Evolutionary conservation across 2,888 invertebrate species (phyloP).

Genomic region (Dioctria rufipes): DNA sequence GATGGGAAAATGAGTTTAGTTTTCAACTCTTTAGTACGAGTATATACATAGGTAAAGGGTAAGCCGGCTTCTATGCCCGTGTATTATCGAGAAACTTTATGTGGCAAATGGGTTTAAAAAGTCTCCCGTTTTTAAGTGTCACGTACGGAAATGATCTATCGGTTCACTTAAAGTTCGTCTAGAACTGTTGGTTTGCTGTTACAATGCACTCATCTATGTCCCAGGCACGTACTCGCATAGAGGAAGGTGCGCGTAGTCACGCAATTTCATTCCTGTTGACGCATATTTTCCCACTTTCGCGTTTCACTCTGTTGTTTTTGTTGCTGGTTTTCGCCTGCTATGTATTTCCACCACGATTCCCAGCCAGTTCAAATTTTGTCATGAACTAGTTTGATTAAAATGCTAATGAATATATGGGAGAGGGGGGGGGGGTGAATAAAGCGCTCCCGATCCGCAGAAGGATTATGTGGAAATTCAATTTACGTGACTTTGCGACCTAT

Average conservation of each 20-base stretch:
- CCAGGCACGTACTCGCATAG: slow-evolving; percentile 14
- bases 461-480: slow-evolving; percentile 40
- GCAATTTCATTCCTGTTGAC: slow-evolving; percentile 42
- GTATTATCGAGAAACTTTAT: slow-evolving; percentile 28
- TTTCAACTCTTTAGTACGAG: no score
- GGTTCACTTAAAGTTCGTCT: slow-evolving; percentile 38
- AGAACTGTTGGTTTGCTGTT: background rate
- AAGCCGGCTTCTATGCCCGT: background rate
- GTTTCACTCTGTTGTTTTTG: background rate
- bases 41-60: background rate
- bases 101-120: slow-evolving; percentile 13
- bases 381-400: slow-evolving; percentile 48
- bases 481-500: slow-evolving; percentile 26
- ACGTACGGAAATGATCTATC: slow-evolving; percentile 47
- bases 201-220: slow-evolving; percentile 20
- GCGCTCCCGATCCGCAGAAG: slow-evolving; percentile 19
- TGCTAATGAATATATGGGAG: slow-evolving; percentile 37
- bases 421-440: background rate
- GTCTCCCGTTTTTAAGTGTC: slow-evolving; percentile 17
- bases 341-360: background rate
- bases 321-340: background rate
- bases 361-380: slow-evolving; percentile 29
- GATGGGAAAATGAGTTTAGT: no score
- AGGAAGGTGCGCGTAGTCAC: slow-evolving; percentile 23
- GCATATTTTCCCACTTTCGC: slow-evolving; percentile 22